Evolutionary conservation across 2,888 invertebrate genomes (phyloP).

Genomic region (Habroteleia sp.): DNA sequence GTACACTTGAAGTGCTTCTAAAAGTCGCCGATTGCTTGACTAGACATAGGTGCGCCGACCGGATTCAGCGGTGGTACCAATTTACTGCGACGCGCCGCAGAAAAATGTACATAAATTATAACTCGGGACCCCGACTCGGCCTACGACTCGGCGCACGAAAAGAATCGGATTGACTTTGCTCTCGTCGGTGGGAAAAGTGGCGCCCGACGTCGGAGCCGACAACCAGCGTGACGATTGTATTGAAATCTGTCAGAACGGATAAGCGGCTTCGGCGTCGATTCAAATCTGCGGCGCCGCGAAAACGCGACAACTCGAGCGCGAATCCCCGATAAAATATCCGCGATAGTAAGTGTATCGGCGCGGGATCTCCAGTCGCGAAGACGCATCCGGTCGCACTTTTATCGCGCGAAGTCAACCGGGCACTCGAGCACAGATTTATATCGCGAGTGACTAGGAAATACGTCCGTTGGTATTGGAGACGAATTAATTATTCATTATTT

Average conservation of each 20-base stretch:
- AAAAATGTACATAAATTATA: constrained; percentile 43
- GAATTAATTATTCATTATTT: constrained; percentile 27
- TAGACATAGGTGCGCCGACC: constrained; percentile 53
- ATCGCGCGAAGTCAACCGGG: constrained; percentile 13
- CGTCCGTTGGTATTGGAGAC: too few species aligned
- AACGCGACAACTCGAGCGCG: constrained; percentile 33
- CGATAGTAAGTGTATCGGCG: constrained; percentile 38
- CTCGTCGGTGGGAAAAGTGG: constrained; percentile 25
- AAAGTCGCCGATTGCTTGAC: constrained; percentile 71
- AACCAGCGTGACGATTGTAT: constrained; percentile 25
- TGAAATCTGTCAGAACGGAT: constrained; percentile 31
- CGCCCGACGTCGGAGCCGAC: constrained; percentile 19
- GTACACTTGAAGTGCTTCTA: constrained; percentile 74
- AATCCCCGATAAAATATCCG: constrained; percentile 34
- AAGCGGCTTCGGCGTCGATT: constrained; percentile 6
- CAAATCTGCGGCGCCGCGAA: neutral
- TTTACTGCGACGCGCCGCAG: constrained; percentile 37
- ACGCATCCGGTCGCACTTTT: constrained; percentile 53
- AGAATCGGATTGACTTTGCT: constrained; percentile 14
- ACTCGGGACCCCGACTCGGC: constrained; percentile 17
- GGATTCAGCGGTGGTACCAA: constrained; percentile 39
- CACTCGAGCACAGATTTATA: constrained; percentile 32
- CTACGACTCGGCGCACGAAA: constrained; percentile 21
- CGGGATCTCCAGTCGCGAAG: constrained; percentile 27
- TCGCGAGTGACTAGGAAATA: neutral